phyloP scores from a whole-genome alignment of 2,888 invertebrate genomes.

The Notodonta ziczac region DNA sequence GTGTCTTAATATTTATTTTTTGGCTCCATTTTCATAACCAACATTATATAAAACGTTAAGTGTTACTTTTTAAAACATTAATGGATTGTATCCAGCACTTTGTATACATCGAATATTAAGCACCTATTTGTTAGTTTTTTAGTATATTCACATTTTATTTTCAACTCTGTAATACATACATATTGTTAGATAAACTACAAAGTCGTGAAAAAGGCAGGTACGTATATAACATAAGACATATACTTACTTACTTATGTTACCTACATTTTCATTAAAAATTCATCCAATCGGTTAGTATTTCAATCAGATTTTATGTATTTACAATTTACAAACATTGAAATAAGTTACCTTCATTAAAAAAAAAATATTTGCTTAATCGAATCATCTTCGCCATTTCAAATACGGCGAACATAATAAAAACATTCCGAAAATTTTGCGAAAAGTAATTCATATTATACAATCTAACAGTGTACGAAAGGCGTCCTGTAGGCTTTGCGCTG shows the following conservation, averaged over 20 bases:
- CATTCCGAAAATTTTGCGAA: not conserved
- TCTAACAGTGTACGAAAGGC: not conserved
- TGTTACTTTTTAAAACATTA: not conserved
- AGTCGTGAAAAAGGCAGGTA: too few relatives aligned
- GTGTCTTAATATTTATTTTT: constrained; percentile 12
- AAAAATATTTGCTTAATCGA: not conserved
- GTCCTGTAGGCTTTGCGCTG: constrained; percentile 31
- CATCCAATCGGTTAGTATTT: not conserved
- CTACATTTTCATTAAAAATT: too few relatives aligned
- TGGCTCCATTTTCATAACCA: constrained; percentile 1
- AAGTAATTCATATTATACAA: too few relatives aligned
- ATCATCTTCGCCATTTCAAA: not conserved
- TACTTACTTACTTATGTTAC: too few relatives aligned
- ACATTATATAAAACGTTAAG: constrained; percentile 3
- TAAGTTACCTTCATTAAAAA: not conserved
- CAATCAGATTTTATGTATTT: not conserved
- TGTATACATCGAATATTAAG: constrained; percentile 3
- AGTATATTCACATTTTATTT: too few relatives aligned
- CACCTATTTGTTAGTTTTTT: constrained; percentile 1
- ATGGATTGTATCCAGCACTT: constrained; percentile 3
- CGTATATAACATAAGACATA: too few relatives aligned
- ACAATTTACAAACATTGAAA: not conserved
- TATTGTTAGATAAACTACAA: not conserved
- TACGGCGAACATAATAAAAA: not conserved
- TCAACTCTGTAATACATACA: not conserved